phyloP scores from a whole-genome alignment of 2,113 vertebrate genomes.

The Macroglossus sobrinus region DNA sequence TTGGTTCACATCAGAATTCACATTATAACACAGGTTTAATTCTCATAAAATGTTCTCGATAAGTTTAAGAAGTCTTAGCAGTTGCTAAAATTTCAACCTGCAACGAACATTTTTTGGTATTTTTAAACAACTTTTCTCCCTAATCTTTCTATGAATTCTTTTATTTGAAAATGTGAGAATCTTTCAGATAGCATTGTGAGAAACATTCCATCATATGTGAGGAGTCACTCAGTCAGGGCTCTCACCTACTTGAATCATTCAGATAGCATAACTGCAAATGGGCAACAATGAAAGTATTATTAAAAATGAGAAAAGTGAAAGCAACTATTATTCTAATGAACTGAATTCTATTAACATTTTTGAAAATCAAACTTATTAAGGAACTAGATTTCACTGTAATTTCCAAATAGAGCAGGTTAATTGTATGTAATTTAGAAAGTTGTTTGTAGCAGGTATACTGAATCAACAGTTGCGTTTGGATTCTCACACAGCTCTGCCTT shows the following conservation, averaged over 20 bases:
- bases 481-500: not conserved
- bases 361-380: not conserved
- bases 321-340: not conserved
- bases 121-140: not conserved
- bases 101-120: not conserved
- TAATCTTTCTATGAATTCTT: not conserved
- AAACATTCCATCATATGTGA: conserved; percentile 84
- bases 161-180: conserved; percentile 28
- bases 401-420: not conserved
- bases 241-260: too few species aligned
- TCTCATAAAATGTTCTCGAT: not conserved
- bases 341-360: not conserved
- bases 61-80: not conserved
- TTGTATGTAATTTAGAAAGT: not conserved
- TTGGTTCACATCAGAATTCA: not conserved
- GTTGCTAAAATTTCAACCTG: not conserved
- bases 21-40: not conserved
- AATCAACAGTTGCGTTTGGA: not conserved
- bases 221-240: fast-evolving
- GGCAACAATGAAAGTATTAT: not conserved
- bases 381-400: not conserved
- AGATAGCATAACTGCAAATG: not conserved
- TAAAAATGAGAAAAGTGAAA: not conserved
- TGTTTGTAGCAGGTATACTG: not conserved
- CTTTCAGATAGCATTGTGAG: conserved; percentile 72